Evolutionary conservation across 2,888 invertebrate species (phyloP).

Genomic region (Axea sp.): DNA sequence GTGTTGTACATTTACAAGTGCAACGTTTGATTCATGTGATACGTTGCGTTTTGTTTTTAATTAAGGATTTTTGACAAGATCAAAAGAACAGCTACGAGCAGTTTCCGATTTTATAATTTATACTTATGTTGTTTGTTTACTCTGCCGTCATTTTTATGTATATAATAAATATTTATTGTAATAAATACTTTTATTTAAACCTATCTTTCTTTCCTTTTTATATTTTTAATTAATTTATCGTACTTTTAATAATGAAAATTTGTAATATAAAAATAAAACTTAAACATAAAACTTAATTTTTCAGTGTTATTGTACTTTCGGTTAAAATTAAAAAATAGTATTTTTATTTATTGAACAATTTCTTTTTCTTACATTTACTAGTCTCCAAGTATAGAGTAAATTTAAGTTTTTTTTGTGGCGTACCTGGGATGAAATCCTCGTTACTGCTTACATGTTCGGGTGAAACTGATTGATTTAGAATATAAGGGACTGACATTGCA

Average conservation of each 20-base stretch:
- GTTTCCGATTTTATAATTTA: conserved; percentile 59
- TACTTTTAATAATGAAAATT: background rate
- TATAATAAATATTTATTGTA: conserved; percentile 62
- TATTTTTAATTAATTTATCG: too few species aligned
- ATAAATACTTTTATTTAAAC: conserved; percentile 56
- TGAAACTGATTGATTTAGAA: too few species aligned
- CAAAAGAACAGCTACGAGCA: conserved; percentile 47
- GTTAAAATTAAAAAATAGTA: too few species aligned
- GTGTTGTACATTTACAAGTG: conserved; percentile 39
- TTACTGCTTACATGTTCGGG: background rate
- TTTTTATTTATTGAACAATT: conserved; percentile 1
- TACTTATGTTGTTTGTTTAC: conserved; percentile 59
- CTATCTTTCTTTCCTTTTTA: conserved; percentile 1
- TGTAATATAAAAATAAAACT: too few species aligned
- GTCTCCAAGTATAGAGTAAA: too few species aligned
- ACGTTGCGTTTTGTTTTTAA: conserved; percentile 39
- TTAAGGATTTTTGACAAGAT: conserved; percentile 34
- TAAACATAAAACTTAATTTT: too few species aligned
- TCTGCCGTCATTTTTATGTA: conserved; percentile 59
- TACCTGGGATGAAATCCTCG: conserved; percentile 20
- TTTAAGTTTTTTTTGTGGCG: conserved; percentile 28
- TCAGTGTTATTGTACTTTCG: too few species aligned
- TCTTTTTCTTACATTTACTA: background rate
- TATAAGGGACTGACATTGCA: too few species aligned
- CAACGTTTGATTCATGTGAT: conserved; percentile 54